These are phyloP conservation scores for Acropternis orthonyx DNA, from an alignment of 2,797 vertebrate species.

Conservation along the genomic window DNA sequence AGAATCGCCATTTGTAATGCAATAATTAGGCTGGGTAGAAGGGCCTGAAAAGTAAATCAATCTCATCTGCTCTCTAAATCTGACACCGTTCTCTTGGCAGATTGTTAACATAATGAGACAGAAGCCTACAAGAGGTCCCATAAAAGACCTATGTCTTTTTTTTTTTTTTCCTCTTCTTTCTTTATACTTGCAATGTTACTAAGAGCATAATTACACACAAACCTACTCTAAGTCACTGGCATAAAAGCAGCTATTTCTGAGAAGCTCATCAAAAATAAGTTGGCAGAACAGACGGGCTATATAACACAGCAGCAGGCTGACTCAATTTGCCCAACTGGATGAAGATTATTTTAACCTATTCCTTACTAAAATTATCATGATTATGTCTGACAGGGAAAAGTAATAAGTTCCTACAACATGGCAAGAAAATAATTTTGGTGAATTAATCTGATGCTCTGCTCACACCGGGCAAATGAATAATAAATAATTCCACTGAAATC, in stretches of 20 bases:
- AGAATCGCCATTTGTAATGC: conserved; percentile 86
- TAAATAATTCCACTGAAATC: conserved; percentile 13
- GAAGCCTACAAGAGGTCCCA: conserved; percentile 70
- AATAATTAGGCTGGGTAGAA: conserved; percentile 88
- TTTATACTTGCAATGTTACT: conserved; percentile 69
- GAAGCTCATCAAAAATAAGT: conserved; percentile 61
- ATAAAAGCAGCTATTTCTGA: conserved; percentile 63
- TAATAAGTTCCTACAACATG: background rate
- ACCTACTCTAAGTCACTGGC: conserved; percentile 52
- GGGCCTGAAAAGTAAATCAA: conserved; percentile 87
- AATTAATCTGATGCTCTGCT: conserved; percentile 44
- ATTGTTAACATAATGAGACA: conserved; percentile 79
- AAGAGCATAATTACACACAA: conserved; percentile 70
- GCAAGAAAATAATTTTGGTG: conserved; percentile 8
- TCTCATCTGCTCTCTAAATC: conserved; percentile 77
- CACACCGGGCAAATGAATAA: background rate
- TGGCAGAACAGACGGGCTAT: conserved; percentile 67
- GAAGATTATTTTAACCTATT: conserved; percentile 65
- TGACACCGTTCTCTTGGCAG: conserved; percentile 76
- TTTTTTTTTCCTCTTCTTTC: conserved; percentile 14
- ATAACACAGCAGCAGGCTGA: conserved; percentile 41
- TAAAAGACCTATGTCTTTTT: conserved; percentile 54
- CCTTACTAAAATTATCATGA: conserved; percentile 47
- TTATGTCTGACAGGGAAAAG: conserved; percentile 47
- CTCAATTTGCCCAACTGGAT: conserved; percentile 41